Base-by-base conservation (phyloP, 2,888 invertebrate genomes). In the Melangyna quadrimaculata region DNA sequence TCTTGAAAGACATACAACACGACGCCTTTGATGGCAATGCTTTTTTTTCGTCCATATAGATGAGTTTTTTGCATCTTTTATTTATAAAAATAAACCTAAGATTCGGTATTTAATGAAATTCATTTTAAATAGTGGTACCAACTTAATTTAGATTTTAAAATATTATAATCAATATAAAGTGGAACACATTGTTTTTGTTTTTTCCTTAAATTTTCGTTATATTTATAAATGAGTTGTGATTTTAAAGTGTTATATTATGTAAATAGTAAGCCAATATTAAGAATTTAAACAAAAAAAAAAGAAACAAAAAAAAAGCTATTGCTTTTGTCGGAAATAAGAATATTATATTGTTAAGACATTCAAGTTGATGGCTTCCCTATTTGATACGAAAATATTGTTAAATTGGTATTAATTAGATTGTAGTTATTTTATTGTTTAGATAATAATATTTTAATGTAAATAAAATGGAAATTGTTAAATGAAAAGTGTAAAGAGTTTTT, bases 331-430 rank as follows among this genome's bases (percentile, higher is more conserved):
- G 17, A 29, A 8, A 29, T 3, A 61, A 0, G 14, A 4, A 51
- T 17, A 29, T 29, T 17, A 40, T 24, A 43, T 51, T 35, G 10
- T 35, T 65, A 51, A 67, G 67, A 35, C 14, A 51, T 51, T 32
- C 9, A n/a, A 19, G n/a, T 43, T 45, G 32, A 59, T 37, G 45
- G 17, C 27, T 69, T 77, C 45, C 19, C 40, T 61, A 37, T 61
- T 37, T 40, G 10, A 53, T 43, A 65, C 1, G 1, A 63, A 61
- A 72, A 14, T 32, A 43, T 57, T 72, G n/a, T 72, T 71, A 29
- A 57, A 72, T 78, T 72, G 57, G 72, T 79, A 67, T 73, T 79
- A 72, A 65, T 59, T 73, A 79, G 65, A 67, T 51, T 65, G 32
- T 57, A 78, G 27, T 72, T 73, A 57, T 67, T 72, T 65, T 45